Base-by-base conservation (phyloP, 2,888 invertebrate genomes). In the Coenonympha glycerion region DNA sequence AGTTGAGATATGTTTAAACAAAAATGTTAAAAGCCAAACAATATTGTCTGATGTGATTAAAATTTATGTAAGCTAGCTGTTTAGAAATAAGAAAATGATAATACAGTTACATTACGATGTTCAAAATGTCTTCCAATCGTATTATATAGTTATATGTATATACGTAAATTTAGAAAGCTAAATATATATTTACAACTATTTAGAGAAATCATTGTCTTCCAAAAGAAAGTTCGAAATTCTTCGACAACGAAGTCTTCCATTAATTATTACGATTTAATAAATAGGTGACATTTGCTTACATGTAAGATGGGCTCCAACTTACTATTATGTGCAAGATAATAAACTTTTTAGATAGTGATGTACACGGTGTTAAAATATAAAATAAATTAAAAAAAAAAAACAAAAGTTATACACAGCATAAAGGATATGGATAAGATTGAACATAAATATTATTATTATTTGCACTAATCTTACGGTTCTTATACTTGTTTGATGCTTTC, bases 181-280 rank as follows among this genome's bases (percentile, higher is more conserved):
- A 50, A 54, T 47, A 56, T 53, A 51, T 57, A 58, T 57, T 59
- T 57, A 63, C 53, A 57, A 59, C 52, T 57, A 56, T 54, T 48
- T 52, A 55, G 53, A 56, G 52, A 51, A 65, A 73, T 66, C 68
- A 62, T 71, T 61, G 81, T 83, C 81, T 84, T 81, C 79, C 82
- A 76, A 66, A 57, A 61, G 34, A 42, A 50, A 39, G 57, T 61
- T 61, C 60, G 57, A 64, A 58, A 62, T 58, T 65, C 66, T 72
- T 62, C 75, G 69, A 80, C 82, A 84, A 84, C 85, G 84, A 86
- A 84, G 81, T 84, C 83, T 85, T 85, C 83, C 85, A 80, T 58
- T 58, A 68, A 60, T 51, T 26, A 42, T 73, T 73, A 74, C 48
- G 22, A 47, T 26, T 51, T 48, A 40, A 30, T 21, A 19, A 26